Base-by-base conservation (phyloP, 2,113 vertebrate species). In the Phaetusa simplex region DNA sequence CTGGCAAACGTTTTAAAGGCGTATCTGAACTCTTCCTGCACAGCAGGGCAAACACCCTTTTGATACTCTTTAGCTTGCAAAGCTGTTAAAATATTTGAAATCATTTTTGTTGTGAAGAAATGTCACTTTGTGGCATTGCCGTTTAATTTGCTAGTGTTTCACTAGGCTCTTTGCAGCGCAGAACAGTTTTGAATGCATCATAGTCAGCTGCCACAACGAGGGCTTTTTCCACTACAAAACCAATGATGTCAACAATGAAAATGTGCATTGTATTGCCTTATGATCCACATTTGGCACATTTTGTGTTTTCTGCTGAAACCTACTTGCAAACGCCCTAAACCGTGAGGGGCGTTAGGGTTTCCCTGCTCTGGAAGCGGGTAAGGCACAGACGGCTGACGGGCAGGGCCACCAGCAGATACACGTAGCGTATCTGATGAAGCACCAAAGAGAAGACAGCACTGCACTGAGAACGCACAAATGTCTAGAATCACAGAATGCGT, bases 341-440 rank as follows among this genome's bases (percentile, higher is more conserved):
- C 1, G 1, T 5, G 26, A 58, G 18, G 4, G 8, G 1, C 9
- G 6, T 19, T 24, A 23, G 26, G 15, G 42, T 40, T 65, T 61
- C 40, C 59, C 29, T 29, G 32, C 64, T 65, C 34, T 42, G 50
- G 24, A 77, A 56, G 52, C 11, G 0, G 0, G 1, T 14, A 79
- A 42, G 40, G 5, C 40, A 36, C 26, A 8, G n/a, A 34, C 0
- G n/a, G 43, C 65, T 42, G 58, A n/a, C 36, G 0, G 2, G 34
- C 38, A 32, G 14, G 40, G 55, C 47, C 55, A 62, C 4, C 53
- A n/a, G 42, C 38, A 21, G 56, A 36, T 16, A 40, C 8, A 11
- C 0, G 2, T 3, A 52, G 34, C 30, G 20, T 2, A 13, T 8
- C 12, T 36, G 26, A 52, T 22, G 14, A 70, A 86, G 62, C 43